Conservation (phyloP, 2,797 vertebrate genomes). For the Onychomys leucogaster region DNA sequence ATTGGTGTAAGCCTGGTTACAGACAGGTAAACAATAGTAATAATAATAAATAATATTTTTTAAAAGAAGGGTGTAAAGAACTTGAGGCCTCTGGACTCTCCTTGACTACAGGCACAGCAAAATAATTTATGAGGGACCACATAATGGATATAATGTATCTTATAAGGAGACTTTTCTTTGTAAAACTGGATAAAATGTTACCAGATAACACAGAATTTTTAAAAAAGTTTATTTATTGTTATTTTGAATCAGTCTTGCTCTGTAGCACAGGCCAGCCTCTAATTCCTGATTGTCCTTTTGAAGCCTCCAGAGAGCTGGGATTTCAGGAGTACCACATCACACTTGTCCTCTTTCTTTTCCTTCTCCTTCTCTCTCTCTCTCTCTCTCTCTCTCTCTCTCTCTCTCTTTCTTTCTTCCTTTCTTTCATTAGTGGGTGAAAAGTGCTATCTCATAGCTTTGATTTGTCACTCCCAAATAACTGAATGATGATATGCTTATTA, state of each 20-base stretch:
- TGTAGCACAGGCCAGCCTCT: neutral
- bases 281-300: neutral
- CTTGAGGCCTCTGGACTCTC: neutral
- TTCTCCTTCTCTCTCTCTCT: too few relatives aligned
- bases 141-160: neutral
- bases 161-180: conserved; percentile 29
- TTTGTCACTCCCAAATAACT: neutral
- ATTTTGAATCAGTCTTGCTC: neutral
- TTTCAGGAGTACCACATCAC: neutral
- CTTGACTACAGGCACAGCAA: neutral
- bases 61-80: neutral
- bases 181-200: conserved; percentile 20
- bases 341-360: neutral
- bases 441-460: neutral
- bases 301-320: neutral
- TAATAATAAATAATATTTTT: neutral
- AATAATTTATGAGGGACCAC: conserved; percentile 25
- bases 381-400: too few relatives aligned
- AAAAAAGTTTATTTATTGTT: neutral
- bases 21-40: neutral
- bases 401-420: neutral
- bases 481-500: neutral
- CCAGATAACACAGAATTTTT: conserved; percentile 12
- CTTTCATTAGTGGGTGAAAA: neutral
- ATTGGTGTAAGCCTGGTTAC: neutral